Conservation (phyloP, 2,888 invertebrate genomes). For the Gonocerus acuteangulatus region DNA sequence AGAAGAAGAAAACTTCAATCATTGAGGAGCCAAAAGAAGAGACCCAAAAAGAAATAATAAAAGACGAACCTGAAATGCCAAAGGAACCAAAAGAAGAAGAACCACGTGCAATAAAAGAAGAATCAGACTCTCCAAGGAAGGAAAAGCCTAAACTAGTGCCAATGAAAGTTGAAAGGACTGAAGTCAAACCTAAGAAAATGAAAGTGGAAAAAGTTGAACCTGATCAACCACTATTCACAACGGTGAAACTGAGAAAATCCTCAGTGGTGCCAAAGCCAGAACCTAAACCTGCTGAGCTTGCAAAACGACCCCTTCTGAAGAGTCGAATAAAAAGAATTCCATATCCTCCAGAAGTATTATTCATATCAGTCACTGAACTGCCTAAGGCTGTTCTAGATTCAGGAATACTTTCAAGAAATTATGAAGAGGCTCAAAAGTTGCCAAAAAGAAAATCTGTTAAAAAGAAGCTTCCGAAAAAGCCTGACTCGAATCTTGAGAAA, state of each 20-base stretch:
- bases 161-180: conserved; percentile 37
- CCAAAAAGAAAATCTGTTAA: conserved; percentile 45
- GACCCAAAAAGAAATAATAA: conserved; percentile 41
- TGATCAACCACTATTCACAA: conserved; percentile 37
- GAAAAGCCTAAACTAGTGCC: conserved; percentile 38
- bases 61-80: conserved; percentile 21
- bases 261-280: conserved; percentile 32
- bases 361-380: conserved; percentile 35
- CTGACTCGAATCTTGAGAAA: conserved; percentile 41
- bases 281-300: conserved; percentile 26
- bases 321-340: conserved; percentile 36
- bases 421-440: conserved; percentile 47
- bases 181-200: conserved; percentile 36
- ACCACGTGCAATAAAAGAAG: not conserved
- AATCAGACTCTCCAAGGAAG: not conserved
- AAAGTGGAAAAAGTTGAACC: conserved; percentile 33
- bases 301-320: conserved; percentile 36
- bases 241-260: conserved; percentile 37
- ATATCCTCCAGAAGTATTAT: conserved; percentile 38
- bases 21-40: conserved; percentile 30
- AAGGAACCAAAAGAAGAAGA: conserved; percentile 17
- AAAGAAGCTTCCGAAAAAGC: conserved; percentile 44
- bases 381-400: conserved; percentile 41
- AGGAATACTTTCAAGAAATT: conserved; percentile 47
- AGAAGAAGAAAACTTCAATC: too few species aligned